Conservation (phyloP, 2,888 invertebrate species). For the Orthosia gothica region DNA sequence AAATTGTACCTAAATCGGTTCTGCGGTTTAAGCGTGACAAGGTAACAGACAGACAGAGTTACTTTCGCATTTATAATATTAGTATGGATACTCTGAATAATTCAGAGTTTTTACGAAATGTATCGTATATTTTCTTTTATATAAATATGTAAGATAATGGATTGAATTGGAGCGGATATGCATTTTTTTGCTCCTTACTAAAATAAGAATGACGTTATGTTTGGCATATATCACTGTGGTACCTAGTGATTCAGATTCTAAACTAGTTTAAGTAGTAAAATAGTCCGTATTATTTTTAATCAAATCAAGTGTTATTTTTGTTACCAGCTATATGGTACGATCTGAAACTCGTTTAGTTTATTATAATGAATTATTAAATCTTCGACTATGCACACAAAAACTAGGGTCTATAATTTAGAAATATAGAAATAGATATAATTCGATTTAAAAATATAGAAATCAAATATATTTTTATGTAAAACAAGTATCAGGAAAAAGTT, state of each 20-base stretch:
- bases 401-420: not conserved
- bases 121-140: too few relatives aligned
- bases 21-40: too few relatives aligned
- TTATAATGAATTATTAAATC: not conserved
- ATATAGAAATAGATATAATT: not conserved
- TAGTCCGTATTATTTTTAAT: not conserved
- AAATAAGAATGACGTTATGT: conserved; percentile 11
- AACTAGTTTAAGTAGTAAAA: conserved; percentile 8
- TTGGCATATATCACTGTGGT: not conserved
- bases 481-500: too few relatives aligned
- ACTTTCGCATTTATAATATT: too few relatives aligned
- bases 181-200: not conserved
- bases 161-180: too few relatives aligned
- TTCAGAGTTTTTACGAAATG: too few relatives aligned
- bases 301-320: not conserved
- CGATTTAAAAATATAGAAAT: too few relatives aligned
- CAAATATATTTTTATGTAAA: not conserved
- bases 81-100: too few relatives aligned
- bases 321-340: not conserved
- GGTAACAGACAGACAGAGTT: too few relatives aligned
- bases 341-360: not conserved
- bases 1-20: too few relatives aligned
- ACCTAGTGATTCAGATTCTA: not conserved
- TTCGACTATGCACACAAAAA: not conserved
- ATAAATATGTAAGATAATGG: too few relatives aligned